A percentile compares a stretch with the other conserved stretches of the same genome.
These are phyloP conservation scores for Caenorhabditis imperialis DNA, from an alignment of 2,888 invertebrate genomes.

Conservation along the genomic window DNA sequence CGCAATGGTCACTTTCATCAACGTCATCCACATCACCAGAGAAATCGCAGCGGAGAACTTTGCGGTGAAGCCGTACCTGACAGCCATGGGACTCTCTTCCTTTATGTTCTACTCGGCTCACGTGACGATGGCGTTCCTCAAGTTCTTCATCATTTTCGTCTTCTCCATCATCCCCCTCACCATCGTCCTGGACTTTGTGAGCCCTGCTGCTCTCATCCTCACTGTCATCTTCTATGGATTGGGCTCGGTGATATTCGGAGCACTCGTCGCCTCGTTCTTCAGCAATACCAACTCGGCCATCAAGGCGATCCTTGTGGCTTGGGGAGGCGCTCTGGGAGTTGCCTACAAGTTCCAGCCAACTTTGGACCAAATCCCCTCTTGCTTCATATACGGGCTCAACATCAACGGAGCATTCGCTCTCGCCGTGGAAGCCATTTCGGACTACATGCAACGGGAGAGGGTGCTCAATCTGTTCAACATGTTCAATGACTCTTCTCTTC, in stretches of 20 bases:
- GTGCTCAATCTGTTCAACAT: constrained; percentile 45
- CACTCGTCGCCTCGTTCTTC: constrained; percentile 59
- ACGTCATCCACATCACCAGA: constrained; percentile 69
- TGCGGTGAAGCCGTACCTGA: constrained; percentile 71
- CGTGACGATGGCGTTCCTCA: constrained; percentile 68
- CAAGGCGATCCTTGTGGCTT: constrained; percentile 55
- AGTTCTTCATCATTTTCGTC: constrained; percentile 65
- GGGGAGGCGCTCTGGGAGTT: constrained; percentile 45
- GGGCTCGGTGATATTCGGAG: constrained; percentile 58
- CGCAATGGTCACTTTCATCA: constrained; percentile 65
- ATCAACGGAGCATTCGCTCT: constrained; percentile 53
- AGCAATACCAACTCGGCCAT: constrained; percentile 57
- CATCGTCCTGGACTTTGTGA: constrained; percentile 55
- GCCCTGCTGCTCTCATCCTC: constrained; percentile 48
- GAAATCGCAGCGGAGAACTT: constrained; percentile 73
- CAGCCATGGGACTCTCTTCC: constrained; percentile 74
- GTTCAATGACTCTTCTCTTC: constrained; percentile 55
- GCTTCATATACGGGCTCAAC: constrained; percentile 45
- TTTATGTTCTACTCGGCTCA: constrained; percentile 73
- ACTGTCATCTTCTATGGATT: constrained; percentile 61
- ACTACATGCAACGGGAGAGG: constrained; percentile 63
- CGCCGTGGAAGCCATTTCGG: constrained; percentile 58
- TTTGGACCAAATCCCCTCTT: constrained; percentile 43
- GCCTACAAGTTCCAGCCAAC: constrained; percentile 44
- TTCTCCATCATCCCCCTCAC: constrained; percentile 60